Base-by-base conservation (phyloP, 2,888 invertebrate species). In the Orthosia cruda region DNA sequence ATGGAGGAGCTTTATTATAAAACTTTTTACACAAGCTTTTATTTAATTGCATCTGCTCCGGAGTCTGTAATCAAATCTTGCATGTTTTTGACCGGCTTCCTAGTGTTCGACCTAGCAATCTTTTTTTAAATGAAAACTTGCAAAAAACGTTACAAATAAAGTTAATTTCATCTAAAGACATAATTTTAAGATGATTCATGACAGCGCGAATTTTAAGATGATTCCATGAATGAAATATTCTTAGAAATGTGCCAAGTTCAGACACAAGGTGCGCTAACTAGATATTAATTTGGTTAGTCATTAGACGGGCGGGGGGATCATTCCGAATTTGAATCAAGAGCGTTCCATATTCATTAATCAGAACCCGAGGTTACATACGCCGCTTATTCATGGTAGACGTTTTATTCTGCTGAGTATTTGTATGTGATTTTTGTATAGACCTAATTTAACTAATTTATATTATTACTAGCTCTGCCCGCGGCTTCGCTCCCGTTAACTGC, bases 311-410 rank as follows among this genome's bases (percentile, higher is more conserved):
- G 61, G 26, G 77, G 73, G 73, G 76, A 88, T 87, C 84, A 87
- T 81, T 81, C 68, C 66, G 67, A 82, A 87, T 87, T 86, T 75
- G 80, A 87, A 85, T 85, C 71, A 64, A 74, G 74, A 74, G 69
- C 77, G 74, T 85, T 87, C 86, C 80, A 85, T 85, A 87, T 87
- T 85, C 83, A 85, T 85, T 72, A 77, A 85, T 85, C 86, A 82
- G 23, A 63, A 65, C 52, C 71, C 20, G 32, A 63, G 71, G 68
- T 4, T 73, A 71, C 76, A 85, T 57, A 77, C 73, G 70, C 61
- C 66, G 71, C 74, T 80, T 75, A 74, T 72, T 75, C 77, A 74
- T 70, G 73, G 18, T 55, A 26, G 50, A 32, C 66, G 52, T 67
- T 70, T 71, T n/a, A 54, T 61, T 67, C 47, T 49, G 16, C 20